Evolutionary conservation across 2,888 invertebrate species (phyloP), one percentile per base, ranked within the genome.

Genomic region (Phrixothrix hirtus): DNA sequence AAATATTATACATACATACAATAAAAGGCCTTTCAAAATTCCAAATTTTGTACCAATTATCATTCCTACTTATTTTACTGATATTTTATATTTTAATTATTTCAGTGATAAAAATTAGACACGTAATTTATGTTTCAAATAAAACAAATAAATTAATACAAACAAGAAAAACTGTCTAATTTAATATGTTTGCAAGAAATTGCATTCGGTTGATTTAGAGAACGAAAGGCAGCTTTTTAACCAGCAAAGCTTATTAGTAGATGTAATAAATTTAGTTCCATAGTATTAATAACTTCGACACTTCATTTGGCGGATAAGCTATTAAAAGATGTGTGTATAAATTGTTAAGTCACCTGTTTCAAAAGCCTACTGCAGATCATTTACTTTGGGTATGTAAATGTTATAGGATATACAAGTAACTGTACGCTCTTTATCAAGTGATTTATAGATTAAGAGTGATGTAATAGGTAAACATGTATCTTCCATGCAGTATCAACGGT

Each of bases 381-480:
- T 45, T 51, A 34, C 45, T 34, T 7, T 14, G 21, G 30, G 32
- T 36, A 55, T 47, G 47, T 43, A 43, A 51, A 51, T 43, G 47
- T 38, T 42, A 55, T 44, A 47, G 10, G 25, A 31, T 37, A 45
- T 38, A 45, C 49, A 27, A 27, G 45, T 37, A 52, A 45, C 41
- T 36, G 38, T 49, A 36, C 17, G 39, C 49, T 45, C 30, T 45
- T 47, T 53, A 39, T 47, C 44, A 53, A 44, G 26, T 65, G 61
- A 65, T 65, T 63, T 65, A 65, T 62, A 53, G 41, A 42, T 51
- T 48, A 53, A 60, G 55, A 58, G 53, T 61, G 57, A 62, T 58
- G 63, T 62, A 63, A 64, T 63, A 62, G 59, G 62, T 60, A 61
- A 63, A 60, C 61, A 57, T 58, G 58, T 57, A 54, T 58, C 58